Base-by-base conservation (phyloP, 2,888 invertebrate genomes). In the Campoletis raptor region DNA sequence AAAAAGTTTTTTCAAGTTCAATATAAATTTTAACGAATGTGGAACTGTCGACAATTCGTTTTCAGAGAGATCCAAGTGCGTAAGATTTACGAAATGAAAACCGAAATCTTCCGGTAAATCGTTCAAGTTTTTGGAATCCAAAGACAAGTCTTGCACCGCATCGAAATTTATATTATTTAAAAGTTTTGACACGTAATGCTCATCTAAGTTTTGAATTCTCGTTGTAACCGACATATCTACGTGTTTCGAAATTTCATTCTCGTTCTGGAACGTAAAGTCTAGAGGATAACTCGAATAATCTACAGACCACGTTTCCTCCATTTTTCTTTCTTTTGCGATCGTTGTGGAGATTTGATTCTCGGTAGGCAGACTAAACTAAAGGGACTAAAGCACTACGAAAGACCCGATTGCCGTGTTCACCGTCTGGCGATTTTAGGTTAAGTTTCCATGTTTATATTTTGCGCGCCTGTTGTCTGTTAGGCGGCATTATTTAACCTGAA, bases 71-170 rank as follows among this genome's bases (percentile, higher is more conserved):
- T 70, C 45, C 37, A 70, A 37, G 0, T 48, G 21, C 8, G 70
- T 48, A 3, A 95, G 88, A 66, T 88, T 88, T 9, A 8, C 61
- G 21, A 90, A 36, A 24, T 66, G 42, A 0, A 66, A 12, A 0
- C 67, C 48, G 37, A 85, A 78, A 64, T 81, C 36, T 15, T 77
- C 54, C 5, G 74, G 74, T 15, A 74, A 57, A 40, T 74, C 10
- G 10, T 2, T 57, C 7, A 74, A 21, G 21, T 74, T 7, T 5
- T 57, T 37, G 6, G 15, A 24, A n/a, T 12, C 24, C 54, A 74
- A 40, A 37, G 15, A n/a, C 24, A 74, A 40, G 42, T 57, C 24
- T 40, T 42, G 18, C 7, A 15, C 9, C 7, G 37, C 15, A 15
- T 42, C 9, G 8, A 24, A 21, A 76, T 72, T 69, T 12, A n/a